Conservation (phyloP, 2,888 invertebrate genomes). For the Perizoma flavofasciatum region DNA sequence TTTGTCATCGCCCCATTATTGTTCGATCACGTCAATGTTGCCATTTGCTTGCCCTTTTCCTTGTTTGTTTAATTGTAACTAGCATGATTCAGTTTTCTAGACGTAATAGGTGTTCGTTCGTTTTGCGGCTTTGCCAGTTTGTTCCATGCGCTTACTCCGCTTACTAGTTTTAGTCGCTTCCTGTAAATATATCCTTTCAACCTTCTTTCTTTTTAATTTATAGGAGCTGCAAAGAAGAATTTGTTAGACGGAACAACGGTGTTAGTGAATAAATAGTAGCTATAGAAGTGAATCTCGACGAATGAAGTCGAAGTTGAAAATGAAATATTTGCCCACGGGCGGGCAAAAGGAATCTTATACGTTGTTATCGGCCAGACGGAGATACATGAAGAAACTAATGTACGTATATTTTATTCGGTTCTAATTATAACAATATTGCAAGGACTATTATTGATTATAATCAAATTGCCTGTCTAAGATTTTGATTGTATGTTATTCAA, state of each 20-base stretch:
- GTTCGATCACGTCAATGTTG: no score
- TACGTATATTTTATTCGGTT: constrained; percentile 68
- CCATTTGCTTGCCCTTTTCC: constrained; percentile 14
- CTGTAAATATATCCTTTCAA: constrained; percentile 70
- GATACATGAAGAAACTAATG: constrained; percentile 87
- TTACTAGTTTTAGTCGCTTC: constrained; percentile 35
- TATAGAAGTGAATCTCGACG: constrained; percentile 54
- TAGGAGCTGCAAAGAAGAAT: constrained; percentile 51
- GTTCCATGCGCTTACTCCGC: constrained; percentile 31
- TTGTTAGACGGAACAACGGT: constrained; percentile 35
- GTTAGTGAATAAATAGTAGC: constrained; percentile 40
- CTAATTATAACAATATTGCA: background rate
- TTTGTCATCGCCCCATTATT: no score
- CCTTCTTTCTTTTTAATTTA: constrained; percentile 68
- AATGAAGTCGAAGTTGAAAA: constrained; percentile 82
- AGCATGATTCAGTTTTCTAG: constrained; percentile 41
- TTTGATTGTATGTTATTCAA: no score
- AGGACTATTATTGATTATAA: no score
- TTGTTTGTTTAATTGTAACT: constrained; percentile 19
- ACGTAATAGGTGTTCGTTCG: background rate
- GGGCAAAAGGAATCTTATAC: constrained; percentile 85
- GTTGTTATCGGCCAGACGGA: constrained; percentile 83
- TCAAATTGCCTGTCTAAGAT: no score
- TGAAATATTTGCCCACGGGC: constrained; percentile 85
- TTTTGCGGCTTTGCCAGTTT: constrained; percentile 14